A percentile compares a stretch with the other conserved stretches of the same genome.
These are phyloP conservation scores for Melanotaenia pygmaea DNA, from an alignment of 2,797 vertebrate genomes.

Conservation along the genomic window DNA sequence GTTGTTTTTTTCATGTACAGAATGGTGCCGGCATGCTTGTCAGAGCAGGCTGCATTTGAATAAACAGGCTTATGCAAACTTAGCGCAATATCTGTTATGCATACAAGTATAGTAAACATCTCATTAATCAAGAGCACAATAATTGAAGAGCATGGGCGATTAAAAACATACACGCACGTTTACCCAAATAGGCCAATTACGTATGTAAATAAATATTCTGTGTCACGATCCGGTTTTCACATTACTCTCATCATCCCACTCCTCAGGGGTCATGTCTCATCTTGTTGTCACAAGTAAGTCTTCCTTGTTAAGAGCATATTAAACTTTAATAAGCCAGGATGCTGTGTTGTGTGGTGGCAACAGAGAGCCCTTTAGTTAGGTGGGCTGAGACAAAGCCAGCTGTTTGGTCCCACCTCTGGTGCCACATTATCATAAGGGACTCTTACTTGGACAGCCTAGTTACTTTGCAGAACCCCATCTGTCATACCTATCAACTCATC, in stretches of 20 bases:
- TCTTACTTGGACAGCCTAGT: slow-evolving; percentile 51
- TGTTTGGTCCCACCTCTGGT: slow-evolving; percentile 59
- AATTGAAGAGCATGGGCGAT: slow-evolving; percentile 1
- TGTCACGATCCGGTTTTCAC: slow-evolving; percentile 42
- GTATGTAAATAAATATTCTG: slow-evolving; percentile 49
- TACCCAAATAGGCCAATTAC: slow-evolving; percentile 45
- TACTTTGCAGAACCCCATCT: slow-evolving; percentile 54
- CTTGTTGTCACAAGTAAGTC: slow-evolving; percentile 49
- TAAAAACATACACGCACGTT: slow-evolving; percentile 23
- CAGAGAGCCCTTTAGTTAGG: slow-evolving; percentile 63
- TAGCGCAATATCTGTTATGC: slow-evolving; percentile 44
- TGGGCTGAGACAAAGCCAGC: slow-evolving; percentile 63
- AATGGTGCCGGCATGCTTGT: slow-evolving; percentile 2
- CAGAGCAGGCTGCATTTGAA: slow-evolving; percentile 32
- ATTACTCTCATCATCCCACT: slow-evolving; percentile 49
- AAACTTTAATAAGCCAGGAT: slow-evolving; percentile 71
- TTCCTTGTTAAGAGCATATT: slow-evolving; percentile 59
- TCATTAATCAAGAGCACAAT: slow-evolving; percentile 51
- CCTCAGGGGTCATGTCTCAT: slow-evolving; percentile 49
- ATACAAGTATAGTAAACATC: slow-evolving; percentile 30
- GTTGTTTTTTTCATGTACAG: slow-evolving; percentile 3
- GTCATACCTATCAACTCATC: slow-evolving; percentile 40
- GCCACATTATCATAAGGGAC: slow-evolving; percentile 49
- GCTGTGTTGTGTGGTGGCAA: slow-evolving; percentile 54
- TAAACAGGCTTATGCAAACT: slow-evolving; percentile 54